phyloP scores from a whole-genome alignment of 2,113 vertebrate genomes.

The Gopherus flavomarginatus region DNA sequence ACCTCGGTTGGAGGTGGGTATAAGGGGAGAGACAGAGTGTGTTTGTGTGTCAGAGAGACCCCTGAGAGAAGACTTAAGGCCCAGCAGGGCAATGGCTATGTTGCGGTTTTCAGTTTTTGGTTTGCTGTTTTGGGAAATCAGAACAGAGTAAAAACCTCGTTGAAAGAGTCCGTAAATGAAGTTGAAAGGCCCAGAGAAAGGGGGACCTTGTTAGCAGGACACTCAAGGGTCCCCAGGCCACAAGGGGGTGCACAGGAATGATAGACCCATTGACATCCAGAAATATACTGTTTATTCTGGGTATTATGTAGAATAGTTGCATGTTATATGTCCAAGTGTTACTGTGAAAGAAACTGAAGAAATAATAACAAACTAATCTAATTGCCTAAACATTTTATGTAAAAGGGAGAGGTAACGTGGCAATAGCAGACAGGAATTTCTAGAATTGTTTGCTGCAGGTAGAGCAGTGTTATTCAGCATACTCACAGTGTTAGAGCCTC shows the following conservation, averaged over 20 bases:
- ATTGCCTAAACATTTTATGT: not conserved
- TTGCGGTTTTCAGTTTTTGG: not conserved
- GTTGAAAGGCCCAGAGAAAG: not conserved
- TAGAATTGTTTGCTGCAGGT: not conserved
- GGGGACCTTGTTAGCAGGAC: not conserved
- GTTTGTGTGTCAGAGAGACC: not conserved
- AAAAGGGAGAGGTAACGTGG: not conserved
- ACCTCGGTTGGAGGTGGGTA: not conserved
- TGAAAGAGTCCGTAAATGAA: not conserved
- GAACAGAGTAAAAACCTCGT: not conserved
- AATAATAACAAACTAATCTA: not conserved
- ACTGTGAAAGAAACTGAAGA: not conserved
- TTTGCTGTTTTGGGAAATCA: not conserved
- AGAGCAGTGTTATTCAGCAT: not conserved
- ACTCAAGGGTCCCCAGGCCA: not conserved
- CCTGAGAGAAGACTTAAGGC: not conserved
- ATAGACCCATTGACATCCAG: not conserved
- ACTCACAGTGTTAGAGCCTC: not conserved
- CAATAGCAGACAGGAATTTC: not conserved
- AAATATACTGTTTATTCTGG: not conserved
- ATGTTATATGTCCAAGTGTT: not conserved
- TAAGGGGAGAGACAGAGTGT: not conserved
- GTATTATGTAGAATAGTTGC: not conserved
- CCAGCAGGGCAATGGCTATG: not conserved
- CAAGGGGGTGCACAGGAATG: not conserved